These are phyloP conservation scores for Cremastinae sp. DNA, from an alignment of 2,888 invertebrate species.

Conservation along the genomic window DNA sequence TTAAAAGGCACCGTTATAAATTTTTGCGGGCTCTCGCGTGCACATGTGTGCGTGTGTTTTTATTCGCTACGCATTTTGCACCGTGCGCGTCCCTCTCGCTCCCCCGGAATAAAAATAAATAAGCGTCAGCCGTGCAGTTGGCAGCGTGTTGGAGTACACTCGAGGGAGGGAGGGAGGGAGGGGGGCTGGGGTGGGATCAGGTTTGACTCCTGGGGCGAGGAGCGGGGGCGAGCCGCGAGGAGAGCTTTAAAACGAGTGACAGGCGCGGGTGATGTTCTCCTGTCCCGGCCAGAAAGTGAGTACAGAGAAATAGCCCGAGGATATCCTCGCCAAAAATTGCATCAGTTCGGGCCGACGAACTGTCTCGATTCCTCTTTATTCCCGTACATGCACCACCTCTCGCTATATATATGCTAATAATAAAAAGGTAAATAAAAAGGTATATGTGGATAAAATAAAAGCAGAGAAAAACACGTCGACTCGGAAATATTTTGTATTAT, in stretches of 20 bases:
- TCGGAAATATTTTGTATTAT: slow-evolving; percentile 63
- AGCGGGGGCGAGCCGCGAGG: too few species aligned
- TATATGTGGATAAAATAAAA: slow-evolving; percentile 31
- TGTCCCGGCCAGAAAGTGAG: slow-evolving; percentile 39
- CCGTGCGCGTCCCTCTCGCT: slow-evolving; percentile 11
- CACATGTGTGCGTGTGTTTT: too few species aligned
- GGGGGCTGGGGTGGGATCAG: background rate
- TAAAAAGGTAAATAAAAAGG: too few species aligned
- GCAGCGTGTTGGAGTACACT: slow-evolving; percentile 34
- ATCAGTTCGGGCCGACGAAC: background rate
- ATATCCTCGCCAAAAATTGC: slow-evolving; percentile 11
- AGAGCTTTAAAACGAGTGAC: background rate
- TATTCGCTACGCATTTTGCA: slow-evolving; percentile 16
- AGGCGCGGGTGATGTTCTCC: slow-evolving; percentile 17
- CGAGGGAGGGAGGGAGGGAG: slow-evolving; percentile 5
- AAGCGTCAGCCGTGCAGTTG: slow-evolving; percentile 38
- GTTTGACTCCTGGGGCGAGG: background rate
- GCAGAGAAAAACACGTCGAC: slow-evolving; percentile 38
- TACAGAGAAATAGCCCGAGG: slow-evolving; percentile 11
- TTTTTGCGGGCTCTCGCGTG: slow-evolving; percentile 52
- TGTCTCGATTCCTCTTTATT: background rate
- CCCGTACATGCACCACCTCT: too few species aligned
- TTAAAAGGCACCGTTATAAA: slow-evolving; percentile 67
- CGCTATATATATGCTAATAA: too few species aligned
- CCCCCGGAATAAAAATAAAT: slow-evolving; percentile 27